Percentiles rank a stretch among this genome's conserved stretches.
phyloP scores from a whole-genome alignment of 2,113 vertebrate species.

The Malaclemys terrapin region DNA sequence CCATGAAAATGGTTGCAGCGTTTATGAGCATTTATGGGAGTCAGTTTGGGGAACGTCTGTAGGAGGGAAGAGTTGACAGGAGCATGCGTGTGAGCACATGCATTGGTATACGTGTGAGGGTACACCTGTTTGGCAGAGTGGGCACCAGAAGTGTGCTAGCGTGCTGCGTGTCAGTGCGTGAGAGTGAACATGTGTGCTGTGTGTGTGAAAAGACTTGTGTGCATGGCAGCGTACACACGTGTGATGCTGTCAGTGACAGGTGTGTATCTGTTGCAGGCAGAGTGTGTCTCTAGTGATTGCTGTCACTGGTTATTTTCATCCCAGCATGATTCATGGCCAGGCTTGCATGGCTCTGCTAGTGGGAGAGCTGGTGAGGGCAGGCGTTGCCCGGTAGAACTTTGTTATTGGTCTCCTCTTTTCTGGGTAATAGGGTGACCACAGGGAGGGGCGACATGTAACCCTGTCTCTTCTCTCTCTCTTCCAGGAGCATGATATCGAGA shows the following conservation, averaged over 20 bases:
- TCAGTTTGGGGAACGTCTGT: not conserved
- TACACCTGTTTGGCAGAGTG: not conserved
- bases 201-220: not conserved
- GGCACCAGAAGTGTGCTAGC: not conserved
- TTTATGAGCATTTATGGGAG: not conserved
- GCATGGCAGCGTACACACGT: not conserved
- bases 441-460: not conserved
- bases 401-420: not conserved
- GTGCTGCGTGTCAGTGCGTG: not conserved
- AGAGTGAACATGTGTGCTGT: not conserved
- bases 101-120: not conserved
- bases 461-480: not conserved
- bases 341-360: not conserved
- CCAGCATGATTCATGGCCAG: not conserved
- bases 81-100: not conserved
- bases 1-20: not conserved
- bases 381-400: not conserved
- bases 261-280: not conserved
- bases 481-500: slow-evolving; percentile 98
- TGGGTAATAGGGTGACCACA: not conserved
- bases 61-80: not conserved
- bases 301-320: not conserved
- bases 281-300: not conserved
- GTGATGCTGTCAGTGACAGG: not conserved
- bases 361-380: not conserved